Conservation (phyloP, 2,113 vertebrate species). For the Hystrix brachyura region DNA sequence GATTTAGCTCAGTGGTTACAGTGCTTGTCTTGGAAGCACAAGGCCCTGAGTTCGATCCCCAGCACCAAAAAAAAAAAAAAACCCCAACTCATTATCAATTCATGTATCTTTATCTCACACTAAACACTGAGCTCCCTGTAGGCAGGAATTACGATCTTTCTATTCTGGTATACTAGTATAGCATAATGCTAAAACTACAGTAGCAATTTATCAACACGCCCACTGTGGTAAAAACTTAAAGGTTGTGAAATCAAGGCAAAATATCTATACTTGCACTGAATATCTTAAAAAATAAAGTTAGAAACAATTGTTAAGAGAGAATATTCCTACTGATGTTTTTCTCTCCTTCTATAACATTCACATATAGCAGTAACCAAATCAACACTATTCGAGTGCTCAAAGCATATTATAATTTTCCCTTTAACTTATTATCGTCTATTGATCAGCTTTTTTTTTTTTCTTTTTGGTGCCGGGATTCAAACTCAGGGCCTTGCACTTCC, state of each 20-base stretch:
- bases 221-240: background rate
- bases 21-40: background rate
- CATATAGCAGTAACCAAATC: background rate
- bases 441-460: background rate
- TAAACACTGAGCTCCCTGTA: background rate
- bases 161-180: background rate
- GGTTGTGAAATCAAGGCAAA: conserved; percentile 1
- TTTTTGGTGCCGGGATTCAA: no score
- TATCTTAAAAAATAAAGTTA: conserved; percentile 52
- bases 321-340: background rate
- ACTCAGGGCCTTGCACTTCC: no score
- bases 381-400: conserved; percentile 1
- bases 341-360: background rate
- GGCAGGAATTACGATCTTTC: conserved; percentile 25
- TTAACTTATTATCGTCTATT: background rate
- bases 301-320: background rate
- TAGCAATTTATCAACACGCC: background rate
- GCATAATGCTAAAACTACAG: background rate
- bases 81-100: background rate
- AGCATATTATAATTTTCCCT: background rate
- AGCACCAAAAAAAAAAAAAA: background rate
- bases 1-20: no score
- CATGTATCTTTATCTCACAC: background rate
- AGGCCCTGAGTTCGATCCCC: background rate
- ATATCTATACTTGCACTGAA: background rate